Base-by-base conservation (phyloP, 1,140 invertebrate species). In the Drosophila pachea region DNA sequence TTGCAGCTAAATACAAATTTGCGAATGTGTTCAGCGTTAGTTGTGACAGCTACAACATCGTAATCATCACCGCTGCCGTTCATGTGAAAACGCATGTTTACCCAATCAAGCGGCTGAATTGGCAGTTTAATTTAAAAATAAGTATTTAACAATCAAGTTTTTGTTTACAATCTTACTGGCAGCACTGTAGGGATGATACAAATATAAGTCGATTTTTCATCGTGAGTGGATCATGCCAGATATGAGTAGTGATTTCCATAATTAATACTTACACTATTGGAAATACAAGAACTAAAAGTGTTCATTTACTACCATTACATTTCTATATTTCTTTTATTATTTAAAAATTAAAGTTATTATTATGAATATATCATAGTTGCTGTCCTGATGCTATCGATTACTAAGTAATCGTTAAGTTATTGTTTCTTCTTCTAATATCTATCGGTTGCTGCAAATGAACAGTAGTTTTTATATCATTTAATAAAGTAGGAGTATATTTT, bases 1-100 rank as follows among this genome's bases (percentile, higher is more conserved):
- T 92, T 92, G 32, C 93, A 93, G 47, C 92, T 93, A 90, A 95
- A 95, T 73, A 94, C 91, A 90, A 95, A 95, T 88, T 94, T 95
- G 91, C 95, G 94, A 86, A 95, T 92, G 90, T 94, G 93, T 88
- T 94, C 94, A 69, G 92, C 90, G 81, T 92, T 72, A 50, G 67
- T 62, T 70, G 73, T 65, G 60, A 64, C 48, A 53, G 73, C 59
- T 59, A 75, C 68, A 76, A 72, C 74, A 65, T 81, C 70, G 58
- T 74, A 82, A 14, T 76, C 72, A 68, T 81, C 73, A 40, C 52
- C 74, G 58, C 69, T 77, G 58, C 73, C 86, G 72, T 82, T 88
- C 70, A 87, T 78, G 66, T 87, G 82, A 53, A 87, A 88, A 79
- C 86, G 86, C 83, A 86, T 86, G 82, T 81, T 86, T 55, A 45